A percentile compares a stretch with the other conserved stretches of the same genome.
Conservation (phyloP, 2,113 vertebrate genomes). For the Pithys albifrons region DNA sequence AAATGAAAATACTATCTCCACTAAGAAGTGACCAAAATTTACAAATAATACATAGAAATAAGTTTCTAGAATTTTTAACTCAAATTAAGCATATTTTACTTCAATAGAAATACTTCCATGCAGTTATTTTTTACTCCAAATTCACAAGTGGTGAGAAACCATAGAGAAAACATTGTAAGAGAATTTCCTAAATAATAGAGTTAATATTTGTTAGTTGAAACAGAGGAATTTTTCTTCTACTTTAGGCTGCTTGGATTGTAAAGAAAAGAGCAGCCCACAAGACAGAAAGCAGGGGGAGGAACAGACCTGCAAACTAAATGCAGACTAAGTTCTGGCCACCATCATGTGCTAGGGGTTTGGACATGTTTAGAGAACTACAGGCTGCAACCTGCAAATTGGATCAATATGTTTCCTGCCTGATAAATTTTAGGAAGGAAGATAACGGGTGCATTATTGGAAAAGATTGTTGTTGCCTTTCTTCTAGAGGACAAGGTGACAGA, state of each 20-base stretch:
- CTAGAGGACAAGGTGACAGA: slow-evolving; percentile 55
- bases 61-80: not conserved
- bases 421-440: slow-evolving; percentile 61
- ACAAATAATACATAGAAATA: not conserved
- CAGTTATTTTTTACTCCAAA: not conserved
- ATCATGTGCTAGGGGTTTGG: slow-evolving; percentile 2
- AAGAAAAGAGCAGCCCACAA: not conserved
- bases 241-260: not conserved
- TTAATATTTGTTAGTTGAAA: not conserved
- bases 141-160: not conserved
- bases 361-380: slow-evolving; percentile 30
- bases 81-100: not conserved
- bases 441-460: slow-evolving; percentile 45
- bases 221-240: not conserved
- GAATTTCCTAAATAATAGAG: not conserved
- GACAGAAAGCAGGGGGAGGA: not conserved
- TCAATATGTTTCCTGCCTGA: slow-evolving; percentile 60
- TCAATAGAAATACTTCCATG: not conserved
- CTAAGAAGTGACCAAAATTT: not conserved
- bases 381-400: slow-evolving; percentile 60
- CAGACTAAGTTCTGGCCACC: slow-evolving; percentile 10
- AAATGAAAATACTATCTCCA: not conserved
- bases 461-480: slow-evolving; percentile 52
- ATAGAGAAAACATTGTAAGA: not conserved
- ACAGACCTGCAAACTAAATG: not conserved